Conservation (phyloP, 2,113 vertebrate species). For the Hippocampus guttulatus region DNA sequence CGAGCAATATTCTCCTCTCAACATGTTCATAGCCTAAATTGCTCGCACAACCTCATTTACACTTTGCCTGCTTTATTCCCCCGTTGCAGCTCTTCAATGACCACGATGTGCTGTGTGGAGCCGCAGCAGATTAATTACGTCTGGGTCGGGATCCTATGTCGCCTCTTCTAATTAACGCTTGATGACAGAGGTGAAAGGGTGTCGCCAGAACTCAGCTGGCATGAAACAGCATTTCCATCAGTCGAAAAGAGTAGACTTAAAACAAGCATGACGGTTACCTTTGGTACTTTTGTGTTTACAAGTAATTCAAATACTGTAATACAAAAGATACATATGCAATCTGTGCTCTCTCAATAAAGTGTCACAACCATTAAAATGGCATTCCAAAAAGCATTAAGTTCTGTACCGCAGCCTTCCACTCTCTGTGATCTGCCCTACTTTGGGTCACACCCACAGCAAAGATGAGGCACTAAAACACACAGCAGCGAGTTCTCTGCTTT, state of each 20-base stretch:
- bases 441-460: background rate
- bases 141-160: slow-evolving; percentile 49
- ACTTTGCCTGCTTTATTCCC: slow-evolving; percentile 24
- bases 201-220: slow-evolving; percentile 25
- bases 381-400: background rate
- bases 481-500: slow-evolving; percentile 21
- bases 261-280: slow-evolving; percentile 12
- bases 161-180: slow-evolving; percentile 60
- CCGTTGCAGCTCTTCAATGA: slow-evolving; percentile 17
- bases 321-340: background rate
- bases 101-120: slow-evolving; percentile 17
- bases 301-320: slow-evolving; percentile 5
- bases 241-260: slow-evolving; percentile 37
- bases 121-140: slow-evolving; percentile 53
- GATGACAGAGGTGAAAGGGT: slow-evolving; percentile 44
- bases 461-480: slow-evolving; percentile 11
- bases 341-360: slow-evolving; percentile 5
- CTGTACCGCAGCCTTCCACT: background rate
- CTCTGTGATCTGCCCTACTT: background rate
- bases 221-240: slow-evolving; percentile 49
- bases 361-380: background rate
- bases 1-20: slow-evolving; percentile 7
- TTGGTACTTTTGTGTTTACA: background rate
- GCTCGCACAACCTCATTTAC: slow-evolving; percentile 35
- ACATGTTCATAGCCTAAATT: slow-evolving; percentile 30